Evolutionary conservation across 2,797 vertebrate species (phyloP).

Genomic region (Pempheris klunzingeri): DNA sequence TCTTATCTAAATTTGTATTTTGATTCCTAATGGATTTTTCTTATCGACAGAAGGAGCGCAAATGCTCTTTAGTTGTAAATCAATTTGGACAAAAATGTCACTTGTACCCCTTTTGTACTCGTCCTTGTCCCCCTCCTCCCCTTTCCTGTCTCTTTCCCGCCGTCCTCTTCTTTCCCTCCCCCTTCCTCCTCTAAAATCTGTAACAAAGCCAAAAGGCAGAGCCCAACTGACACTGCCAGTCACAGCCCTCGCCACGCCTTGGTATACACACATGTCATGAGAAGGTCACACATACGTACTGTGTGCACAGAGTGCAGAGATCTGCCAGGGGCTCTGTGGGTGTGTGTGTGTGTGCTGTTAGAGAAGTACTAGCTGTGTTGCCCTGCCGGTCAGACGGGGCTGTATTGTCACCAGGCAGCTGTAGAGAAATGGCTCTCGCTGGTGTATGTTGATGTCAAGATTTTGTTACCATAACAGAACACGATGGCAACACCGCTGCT

Average conservation of each 20-base stretch:
- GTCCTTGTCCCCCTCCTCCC: not conserved
- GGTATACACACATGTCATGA: constrained; percentile 11
- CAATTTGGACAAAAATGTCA: constrained; percentile 41
- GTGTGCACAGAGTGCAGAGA: constrained; percentile 23
- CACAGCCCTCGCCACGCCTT: constrained; percentile 56
- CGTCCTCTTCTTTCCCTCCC: constrained; percentile 36
- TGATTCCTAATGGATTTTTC: constrained; percentile 1
- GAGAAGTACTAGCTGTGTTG: not conserved
- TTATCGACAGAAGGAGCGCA: not conserved
- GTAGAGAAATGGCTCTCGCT: not conserved
- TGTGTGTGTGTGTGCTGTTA: constrained; percentile 37
- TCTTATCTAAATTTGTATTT: not conserved
- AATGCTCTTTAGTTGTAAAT: constrained; percentile 14
- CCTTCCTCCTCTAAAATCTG: constrained; percentile 49
- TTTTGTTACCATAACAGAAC: not conserved
- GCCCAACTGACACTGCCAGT: constrained; percentile 72
- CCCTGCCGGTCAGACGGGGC: not conserved
- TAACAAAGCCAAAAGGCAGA: constrained; percentile 62
- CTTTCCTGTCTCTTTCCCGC: constrained; percentile 22
- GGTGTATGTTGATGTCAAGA: not conserved
- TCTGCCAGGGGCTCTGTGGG: constrained; percentile 24
- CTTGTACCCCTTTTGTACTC: constrained; percentile 22
- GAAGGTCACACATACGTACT: constrained; percentile 33
- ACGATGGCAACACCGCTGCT: not conserved
- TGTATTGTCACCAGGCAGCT: not conserved